Evolutionary conservation across 2,888 invertebrate genomes (phyloP).

Genomic region (Chrysolina oricalcia): DNA sequence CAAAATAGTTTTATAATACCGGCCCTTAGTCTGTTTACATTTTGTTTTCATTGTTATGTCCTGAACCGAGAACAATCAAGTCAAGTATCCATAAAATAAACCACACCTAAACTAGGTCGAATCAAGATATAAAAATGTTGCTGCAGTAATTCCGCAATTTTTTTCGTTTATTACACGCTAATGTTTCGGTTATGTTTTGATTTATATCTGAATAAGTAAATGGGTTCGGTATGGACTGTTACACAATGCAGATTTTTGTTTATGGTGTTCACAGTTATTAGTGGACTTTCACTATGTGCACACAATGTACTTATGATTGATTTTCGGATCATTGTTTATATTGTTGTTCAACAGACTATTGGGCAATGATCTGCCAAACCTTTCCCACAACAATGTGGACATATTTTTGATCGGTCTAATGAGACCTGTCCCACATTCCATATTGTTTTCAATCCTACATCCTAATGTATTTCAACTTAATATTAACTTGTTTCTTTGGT

Average conservation of each 20-base stretch:
- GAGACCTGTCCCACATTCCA: no score
- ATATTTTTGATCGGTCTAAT: no score
- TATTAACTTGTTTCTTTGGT: no score
- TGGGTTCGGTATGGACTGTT: constrained; percentile 11
- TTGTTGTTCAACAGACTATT: background rate
- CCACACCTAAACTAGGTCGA: background rate
- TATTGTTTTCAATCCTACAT: no score
- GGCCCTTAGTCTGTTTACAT: no score
- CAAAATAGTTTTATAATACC: no score
- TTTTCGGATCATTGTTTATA: constrained; percentile 26
- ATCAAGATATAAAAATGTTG: background rate
- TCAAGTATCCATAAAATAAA: background rate
- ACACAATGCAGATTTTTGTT: constrained; percentile 17
- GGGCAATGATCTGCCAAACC: background rate
- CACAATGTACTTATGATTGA: constrained; percentile 27
- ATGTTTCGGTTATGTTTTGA: constrained; percentile 2
- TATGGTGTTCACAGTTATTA: constrained; percentile 16
- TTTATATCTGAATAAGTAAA: constrained; percentile 8
- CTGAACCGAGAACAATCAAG: no score
- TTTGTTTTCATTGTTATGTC: no score
- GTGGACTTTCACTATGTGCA: constrained; percentile 26
- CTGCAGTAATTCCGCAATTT: background rate
- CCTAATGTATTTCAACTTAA: no score
- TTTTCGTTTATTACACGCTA: background rate
- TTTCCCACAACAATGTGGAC: background rate